Percentiles rank a stretch among this genome's conserved stretches.
phyloP scores from a whole-genome alignment of 2,797 vertebrate species.

The Oryzias sinensis region DNA sequence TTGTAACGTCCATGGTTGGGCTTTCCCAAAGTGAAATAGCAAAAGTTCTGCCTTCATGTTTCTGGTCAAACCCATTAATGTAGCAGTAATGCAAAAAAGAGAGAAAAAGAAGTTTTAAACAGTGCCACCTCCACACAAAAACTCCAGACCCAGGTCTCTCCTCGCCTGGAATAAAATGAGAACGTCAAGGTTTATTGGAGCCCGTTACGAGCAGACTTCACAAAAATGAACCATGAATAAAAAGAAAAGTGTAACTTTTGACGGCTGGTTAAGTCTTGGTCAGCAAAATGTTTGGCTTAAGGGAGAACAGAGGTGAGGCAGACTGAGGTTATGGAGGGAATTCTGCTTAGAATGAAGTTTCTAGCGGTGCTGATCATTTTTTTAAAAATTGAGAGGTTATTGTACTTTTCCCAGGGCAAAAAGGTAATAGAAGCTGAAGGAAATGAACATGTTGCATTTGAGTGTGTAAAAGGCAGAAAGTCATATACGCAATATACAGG shows the following conservation, averaged over 20 bases:
- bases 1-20: too few species aligned
- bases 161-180: conserved; percentile 16
- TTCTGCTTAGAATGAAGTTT: conserved; percentile 61
- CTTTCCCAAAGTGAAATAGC: too few species aligned
- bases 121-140: too few species aligned
- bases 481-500: too few species aligned
- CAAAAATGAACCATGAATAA: conserved; percentile 45
- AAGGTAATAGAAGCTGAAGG: neutral
- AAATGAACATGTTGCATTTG: conserved; percentile 1
- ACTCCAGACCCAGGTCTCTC: neutral
- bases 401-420: neutral
- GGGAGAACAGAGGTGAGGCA: conserved; percentile 21
- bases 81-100: too few species aligned
- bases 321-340: conserved; percentile 16
- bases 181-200: conserved; percentile 29
- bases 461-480: too few species aligned
- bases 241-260: conserved; percentile 48
- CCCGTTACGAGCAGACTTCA: conserved; percentile 36
- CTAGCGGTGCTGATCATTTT: conserved; percentile 43
- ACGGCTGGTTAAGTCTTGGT: conserved; percentile 50
- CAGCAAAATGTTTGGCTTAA: conserved; percentile 58
- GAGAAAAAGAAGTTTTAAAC: too few species aligned
- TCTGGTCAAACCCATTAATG: too few species aligned
- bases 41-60: too few species aligned
- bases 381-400: neutral